A percentile compares a stretch with the other conserved stretches of the same genome.
These are phyloP conservation scores for Platyura marginata DNA, from an alignment of 1,140 invertebrate species.

Conservation along the genomic window DNA sequence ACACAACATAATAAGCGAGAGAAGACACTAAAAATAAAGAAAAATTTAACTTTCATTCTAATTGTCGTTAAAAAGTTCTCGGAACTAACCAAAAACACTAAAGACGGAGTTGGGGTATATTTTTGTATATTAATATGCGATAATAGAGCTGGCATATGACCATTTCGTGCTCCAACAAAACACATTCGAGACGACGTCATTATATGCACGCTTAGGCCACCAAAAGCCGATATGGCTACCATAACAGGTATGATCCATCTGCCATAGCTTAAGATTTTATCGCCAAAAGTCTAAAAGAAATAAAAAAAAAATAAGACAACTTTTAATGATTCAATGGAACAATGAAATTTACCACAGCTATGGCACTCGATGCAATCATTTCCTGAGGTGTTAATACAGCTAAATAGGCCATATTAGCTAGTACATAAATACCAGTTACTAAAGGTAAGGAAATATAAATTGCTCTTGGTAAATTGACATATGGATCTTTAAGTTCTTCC, in stretches of 20 bases:
- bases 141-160: conserved; percentile 68
- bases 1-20: conserved; percentile 72
- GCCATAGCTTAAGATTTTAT: conserved; percentile 46
- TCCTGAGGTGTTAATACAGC: conserved; percentile 54
- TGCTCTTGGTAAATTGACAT: conserved; percentile 82
- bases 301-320: conserved; percentile 4
- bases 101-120: conserved; percentile 67
- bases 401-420: conserved; percentile 87
- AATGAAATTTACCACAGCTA: conserved; percentile 68
- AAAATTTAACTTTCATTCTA: conserved; percentile 2
- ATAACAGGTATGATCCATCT: conserved; percentile 66
- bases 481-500: conserved; percentile 87
- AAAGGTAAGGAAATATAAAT: conserved; percentile 85
- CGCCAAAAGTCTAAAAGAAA: conserved; percentile 56
- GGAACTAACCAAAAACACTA: conserved; percentile 74
- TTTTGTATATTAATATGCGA: conserved; percentile 68
- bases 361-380: conserved; percentile 81
- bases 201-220: conserved; percentile 73
- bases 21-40: conserved; percentile 40
- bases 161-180: conserved; percentile 78
- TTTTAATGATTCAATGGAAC: conserved; percentile 1
- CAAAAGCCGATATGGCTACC: conserved; percentile 71
- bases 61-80: conserved; percentile 14
- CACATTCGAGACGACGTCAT: conserved; percentile 82
- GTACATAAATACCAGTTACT: conserved; percentile 78